Evolutionary conservation across 1,140 invertebrate genomes (phyloP).

Genomic region (Lordiphosa clarofinis): DNA sequence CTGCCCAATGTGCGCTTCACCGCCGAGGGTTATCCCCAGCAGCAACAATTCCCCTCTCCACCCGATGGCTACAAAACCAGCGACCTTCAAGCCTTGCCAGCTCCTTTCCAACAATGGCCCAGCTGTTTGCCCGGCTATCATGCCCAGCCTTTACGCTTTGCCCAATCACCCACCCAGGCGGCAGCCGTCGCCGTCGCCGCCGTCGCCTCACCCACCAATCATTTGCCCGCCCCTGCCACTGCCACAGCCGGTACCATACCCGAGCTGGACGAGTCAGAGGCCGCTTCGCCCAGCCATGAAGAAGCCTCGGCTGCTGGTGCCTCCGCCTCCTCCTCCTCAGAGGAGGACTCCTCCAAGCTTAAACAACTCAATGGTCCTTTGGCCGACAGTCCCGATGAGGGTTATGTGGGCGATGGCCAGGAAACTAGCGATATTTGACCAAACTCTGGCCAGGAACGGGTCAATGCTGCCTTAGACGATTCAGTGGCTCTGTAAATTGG

Average conservation of each 20-base stretch:
- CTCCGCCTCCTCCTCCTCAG: slow-evolving; percentile 38
- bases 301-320: slow-evolving; percentile 47
- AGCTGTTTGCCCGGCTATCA: slow-evolving; percentile 80
- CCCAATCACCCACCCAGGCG: slow-evolving; percentile 41
- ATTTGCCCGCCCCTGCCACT: slow-evolving; percentile 20
- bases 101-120: slow-evolving; percentile 79
- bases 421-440: slow-evolving; percentile 83
- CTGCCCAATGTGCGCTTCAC: slow-evolving; percentile 87
- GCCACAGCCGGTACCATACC: slow-evolving; percentile 49
- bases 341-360: slow-evolving; percentile 67
- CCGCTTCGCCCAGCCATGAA: slow-evolving; percentile 46
- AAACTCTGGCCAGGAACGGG: slow-evolving; percentile 23
- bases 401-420: slow-evolving; percentile 88
- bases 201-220: slow-evolving; percentile 5
- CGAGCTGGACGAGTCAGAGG: slow-evolving; percentile 67
- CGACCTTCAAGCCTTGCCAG: slow-evolving; percentile 47
- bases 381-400: slow-evolving; percentile 92
- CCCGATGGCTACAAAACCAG: slow-evolving; percentile 84
- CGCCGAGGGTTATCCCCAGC: slow-evolving; percentile 87
- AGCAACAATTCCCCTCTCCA: slow-evolving; percentile 84
- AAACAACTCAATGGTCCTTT: slow-evolving; percentile 82
- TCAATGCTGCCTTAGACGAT: slow-evolving; percentile 66
- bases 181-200: slow-evolving; percentile 3
- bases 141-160: slow-evolving; percentile 66
- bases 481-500: slow-evolving; percentile 75